Conservation (phyloP, 2,888 invertebrate genomes). For the Abrostola triplasia region DNA sequence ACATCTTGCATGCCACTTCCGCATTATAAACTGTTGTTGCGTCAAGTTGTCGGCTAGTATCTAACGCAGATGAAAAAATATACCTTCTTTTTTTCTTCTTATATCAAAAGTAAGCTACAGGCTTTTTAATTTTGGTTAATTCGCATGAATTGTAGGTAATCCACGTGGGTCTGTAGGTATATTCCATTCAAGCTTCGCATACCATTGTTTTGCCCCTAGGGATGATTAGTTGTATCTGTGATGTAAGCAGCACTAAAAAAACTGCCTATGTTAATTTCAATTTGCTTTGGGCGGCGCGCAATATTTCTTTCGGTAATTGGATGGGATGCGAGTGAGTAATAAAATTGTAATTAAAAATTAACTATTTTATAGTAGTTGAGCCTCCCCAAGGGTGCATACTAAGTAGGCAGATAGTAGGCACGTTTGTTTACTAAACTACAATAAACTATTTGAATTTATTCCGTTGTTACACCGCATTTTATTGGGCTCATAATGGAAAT, state of each 20-base stretch:
- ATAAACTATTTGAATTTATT: conserved; percentile 85
- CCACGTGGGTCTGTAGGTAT: too few relatives aligned
- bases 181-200: neutral
- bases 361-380: conserved; percentile 82
- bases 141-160: neutral
- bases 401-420: conserved; percentile 77
- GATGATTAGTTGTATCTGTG: conserved; percentile 1
- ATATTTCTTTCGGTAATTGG: conserved; percentile 85
- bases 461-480: conserved; percentile 62
- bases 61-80: too few relatives aligned
- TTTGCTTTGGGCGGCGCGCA: conserved; percentile 66
- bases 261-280: conserved; percentile 61
- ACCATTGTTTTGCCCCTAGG: neutral
- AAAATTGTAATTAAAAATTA: conserved; percentile 88
- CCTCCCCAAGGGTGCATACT: conserved; percentile 85
- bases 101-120: too few relatives aligned
- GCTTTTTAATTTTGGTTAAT: too few relatives aligned
- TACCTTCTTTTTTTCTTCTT: too few relatives aligned
- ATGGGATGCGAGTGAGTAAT: conserved; percentile 83
- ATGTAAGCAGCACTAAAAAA: conserved; percentile 14
- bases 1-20: too few relatives aligned
- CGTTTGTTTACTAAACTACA: conserved; percentile 83
- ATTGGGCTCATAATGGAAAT: conserved; percentile 64
- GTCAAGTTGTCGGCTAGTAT: too few relatives aligned
- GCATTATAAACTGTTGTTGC: too few relatives aligned